Evolutionary conservation across 2,797 vertebrate species (phyloP), one percentile per base, ranked within the genome.

Genomic region (Amazona finschi): DNA sequence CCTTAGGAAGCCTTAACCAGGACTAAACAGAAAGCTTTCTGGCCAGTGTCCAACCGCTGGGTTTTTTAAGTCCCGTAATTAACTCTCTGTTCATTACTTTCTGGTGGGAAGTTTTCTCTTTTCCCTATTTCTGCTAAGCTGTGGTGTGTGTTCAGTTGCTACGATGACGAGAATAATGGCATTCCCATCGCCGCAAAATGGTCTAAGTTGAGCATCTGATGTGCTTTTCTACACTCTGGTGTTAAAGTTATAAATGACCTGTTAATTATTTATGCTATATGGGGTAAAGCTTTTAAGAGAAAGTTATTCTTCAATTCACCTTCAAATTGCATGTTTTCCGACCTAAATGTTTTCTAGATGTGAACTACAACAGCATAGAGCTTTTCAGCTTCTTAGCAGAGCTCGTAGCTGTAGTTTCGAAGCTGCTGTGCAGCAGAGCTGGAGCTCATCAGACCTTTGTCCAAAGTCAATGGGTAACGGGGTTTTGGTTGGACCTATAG

Each of bases 1-100:
- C 86, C 90, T 80, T 61, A 92, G 88, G 92, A 95, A 93, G 94
- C 87, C 41, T 92, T 92, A 92, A 61, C 72, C 41, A 52, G n/a
- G 16, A 64, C 92, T 47, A 82, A 79, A 50, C 21, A 88, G 75
- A 94, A 88, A 90, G 25, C 18, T 91, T 86, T 52, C 90, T 95
- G 93, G 71, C 46, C 2, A 3, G 85, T 85, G 62, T 33, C 85
- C 91, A 95, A 38, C 43, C 52, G 2, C 18, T 55, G 3, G 21
- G 15, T 22, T 85, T 66, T 67, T 75, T 33, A 84, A 55, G 14
- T 78, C 9, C 27, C 50, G 20, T 66, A 83, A 81, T 86, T 93
- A 88, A 78, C 65, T 86, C 85, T 60, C 38, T 86, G 86, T 83
- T 93, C 30, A 22, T 66, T 91, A 33, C 52, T 72, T 92, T 87